A percentile compares a stretch with the other conserved stretches of the same genome.
phyloP scores from a whole-genome alignment of 2,113 vertebrate genomes.

The Amblyornis subalaris region DNA sequence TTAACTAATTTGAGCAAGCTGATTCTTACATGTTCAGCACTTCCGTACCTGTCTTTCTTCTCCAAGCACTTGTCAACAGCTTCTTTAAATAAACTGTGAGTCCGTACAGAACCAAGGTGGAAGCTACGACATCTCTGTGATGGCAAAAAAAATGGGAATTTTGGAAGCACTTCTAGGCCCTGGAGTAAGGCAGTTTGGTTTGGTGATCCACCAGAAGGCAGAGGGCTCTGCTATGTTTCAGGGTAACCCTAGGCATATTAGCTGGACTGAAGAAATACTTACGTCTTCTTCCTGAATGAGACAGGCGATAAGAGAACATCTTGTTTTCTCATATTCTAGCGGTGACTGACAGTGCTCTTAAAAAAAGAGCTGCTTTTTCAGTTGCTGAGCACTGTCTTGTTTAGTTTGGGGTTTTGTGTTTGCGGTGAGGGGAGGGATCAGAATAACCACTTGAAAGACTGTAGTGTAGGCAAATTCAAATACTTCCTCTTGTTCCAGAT shows the following conservation, averaged over 20 bases:
- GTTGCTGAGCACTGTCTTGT: neutral
- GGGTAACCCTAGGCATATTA: neutral
- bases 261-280: neutral
- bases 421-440: neutral
- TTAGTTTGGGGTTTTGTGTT: neutral
- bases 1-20: neutral
- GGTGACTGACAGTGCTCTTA: neutral
- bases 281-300: neutral
- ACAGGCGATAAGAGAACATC: neutral
- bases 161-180: neutral
- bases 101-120: neutral
- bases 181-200: neutral
- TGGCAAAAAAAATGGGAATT: neutral
- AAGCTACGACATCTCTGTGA: neutral
- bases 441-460: neutral
- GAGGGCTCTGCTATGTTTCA: neutral
- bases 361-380: neutral
- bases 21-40: neutral
- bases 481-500: neutral
- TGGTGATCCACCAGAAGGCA: neutral
- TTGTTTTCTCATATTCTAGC: neutral
- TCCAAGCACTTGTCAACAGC: rapidly evolving
- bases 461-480: neutral
- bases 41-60: neutral
- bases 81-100: neutral